Evolutionary conservation across 1,140 invertebrate species (phyloP), one percentile per base, ranked within the genome.

Genomic region (Pseudachorutes palmiensis): DNA sequence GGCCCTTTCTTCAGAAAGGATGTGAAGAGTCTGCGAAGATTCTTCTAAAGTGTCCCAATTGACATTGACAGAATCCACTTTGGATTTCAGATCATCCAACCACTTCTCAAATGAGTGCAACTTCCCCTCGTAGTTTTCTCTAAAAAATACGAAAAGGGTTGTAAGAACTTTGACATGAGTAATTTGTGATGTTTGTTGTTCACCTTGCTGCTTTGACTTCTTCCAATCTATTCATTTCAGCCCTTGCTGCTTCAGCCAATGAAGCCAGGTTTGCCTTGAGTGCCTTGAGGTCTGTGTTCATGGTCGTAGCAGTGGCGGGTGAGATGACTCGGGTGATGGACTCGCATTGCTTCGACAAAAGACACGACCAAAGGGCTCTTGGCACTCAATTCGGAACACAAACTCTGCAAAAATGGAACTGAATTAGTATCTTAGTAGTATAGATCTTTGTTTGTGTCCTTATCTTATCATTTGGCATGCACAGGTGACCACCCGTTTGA

Each of bases 71-170:
- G 89, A 86, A 49, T 86, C 84, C 24, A 90, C 83, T 73, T 88
- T 87, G 24, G 84, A 80, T 72, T 86, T 82, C 55, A 92, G 81
- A 63, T 87, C 83, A 51, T 87, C 87, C 78, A 95, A 85, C 90
- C 91, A 94, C 61, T 87, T 88, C 58, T 88, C 85, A 75, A 95
- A 91, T 70, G 88, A 86, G 14, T 85, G 82, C 57, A 95, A 80
- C 75, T 89, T 88, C 28, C 86, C 85, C 73, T 90, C 85, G 71
- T 94, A 91, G 76, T 95, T 91, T 80, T 94, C 89, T 71, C 86
- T 79, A 64, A 29, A 65, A 72, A 69, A 71, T 49, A 19, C 36
- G 19, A 41, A 22, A 62, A 41, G 0, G 57, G 1, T 28, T 26
- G 12, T 55, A 26, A 41, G 9, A 16, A 9, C 22, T 58, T 5